Base-by-base conservation (phyloP, 2,113 vertebrate genomes). In the Pelvicachromis taeniatus region DNA sequence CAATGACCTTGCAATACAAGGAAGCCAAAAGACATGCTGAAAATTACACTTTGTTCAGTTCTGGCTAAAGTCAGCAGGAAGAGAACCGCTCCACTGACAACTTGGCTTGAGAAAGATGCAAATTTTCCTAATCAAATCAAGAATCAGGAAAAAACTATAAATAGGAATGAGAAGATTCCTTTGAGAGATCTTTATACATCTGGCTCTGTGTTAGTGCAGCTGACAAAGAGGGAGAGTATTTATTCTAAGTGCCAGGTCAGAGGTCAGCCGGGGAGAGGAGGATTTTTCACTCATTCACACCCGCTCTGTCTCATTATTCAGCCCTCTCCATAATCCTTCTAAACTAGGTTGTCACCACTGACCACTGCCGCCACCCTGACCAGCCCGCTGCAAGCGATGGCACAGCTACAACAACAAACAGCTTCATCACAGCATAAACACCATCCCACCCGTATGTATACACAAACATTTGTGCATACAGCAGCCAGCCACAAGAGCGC, bases 351-450 rank as follows among this genome's bases (percentile, higher is more conserved):
- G 89, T 94, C 92, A 91, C 88, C 68, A 42, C 79, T 85, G 86
- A 89, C 87, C 83, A 45, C 83, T 3, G 73, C 81, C 7, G 23
- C 75, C 78, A 17, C 77, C 17, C 82, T 1, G 53, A 84, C 56
- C 85, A 23, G 80, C 86, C 53, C 4, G 40, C 90, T 90, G 93
- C 92, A 53, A 90, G 87, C 81, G 53, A 81, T 77, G 45, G 81
- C 85, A 7, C 80, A 89, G 89, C 91, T 94, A 85, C 88, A 90
- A 91, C 88, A 96, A 95, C 91, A 95, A 95, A 95, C 82, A 73
- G 77, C 86, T 92, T 92, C 89, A 91, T 95, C 92, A 92, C 89
- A 90, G 85, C 88, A 73, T 59, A 14, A 75, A 85, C 58, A 80
- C 42, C 54, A 65, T 77, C 81, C 29, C 86, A 88, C 83, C 55